Conservation (phyloP, 2,113 vertebrate species). For the Grammomys surdaster region DNA sequence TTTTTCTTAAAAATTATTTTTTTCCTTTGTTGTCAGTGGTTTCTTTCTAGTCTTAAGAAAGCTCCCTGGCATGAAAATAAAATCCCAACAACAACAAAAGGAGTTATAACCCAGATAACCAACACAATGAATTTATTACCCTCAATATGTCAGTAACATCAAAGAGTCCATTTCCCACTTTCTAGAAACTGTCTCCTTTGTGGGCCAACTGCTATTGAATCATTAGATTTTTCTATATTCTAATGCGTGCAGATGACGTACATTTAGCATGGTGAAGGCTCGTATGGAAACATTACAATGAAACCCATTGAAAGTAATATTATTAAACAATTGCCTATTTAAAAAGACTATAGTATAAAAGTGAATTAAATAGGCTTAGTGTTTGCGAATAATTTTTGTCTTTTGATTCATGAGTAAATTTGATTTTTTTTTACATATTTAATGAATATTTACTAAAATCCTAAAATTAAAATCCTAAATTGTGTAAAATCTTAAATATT, state of each 20-base stretch:
- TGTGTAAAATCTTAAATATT: slow-evolving; percentile 71
- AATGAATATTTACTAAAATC: slow-evolving; percentile 66
- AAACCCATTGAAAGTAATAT: neutral
- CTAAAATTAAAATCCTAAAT: slow-evolving; percentile 68
- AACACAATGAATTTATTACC: slow-evolving; percentile 47
- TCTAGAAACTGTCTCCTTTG: slow-evolving; percentile 43
- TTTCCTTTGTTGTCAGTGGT: slow-evolving; percentile 22
- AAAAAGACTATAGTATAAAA: slow-evolving; percentile 3
- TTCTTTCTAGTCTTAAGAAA: slow-evolving; percentile 50
- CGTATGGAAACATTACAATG: neutral
- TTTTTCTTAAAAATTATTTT: slow-evolving; percentile 57
- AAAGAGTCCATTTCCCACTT: slow-evolving; percentile 50
- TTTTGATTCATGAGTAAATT: slow-evolving; percentile 61
- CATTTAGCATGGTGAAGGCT: neutral
- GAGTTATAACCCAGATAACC: slow-evolving; percentile 54
- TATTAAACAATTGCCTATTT: neutral
- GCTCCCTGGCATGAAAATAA: neutral
- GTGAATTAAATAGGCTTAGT: slow-evolving; percentile 25
- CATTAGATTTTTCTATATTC: slow-evolving; percentile 45
- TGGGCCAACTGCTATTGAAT: slow-evolving; percentile 15
- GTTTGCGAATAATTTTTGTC: slow-evolving; percentile 18
- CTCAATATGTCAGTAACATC: slow-evolving; percentile 5
- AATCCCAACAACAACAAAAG: slow-evolving; percentile 4
- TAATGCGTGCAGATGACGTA: slow-evolving; percentile 22
- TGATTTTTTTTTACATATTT: slow-evolving; percentile 19